phyloP scores from a whole-genome alignment of 2,888 invertebrate species.

The Melinaea marsaeus region DNA sequence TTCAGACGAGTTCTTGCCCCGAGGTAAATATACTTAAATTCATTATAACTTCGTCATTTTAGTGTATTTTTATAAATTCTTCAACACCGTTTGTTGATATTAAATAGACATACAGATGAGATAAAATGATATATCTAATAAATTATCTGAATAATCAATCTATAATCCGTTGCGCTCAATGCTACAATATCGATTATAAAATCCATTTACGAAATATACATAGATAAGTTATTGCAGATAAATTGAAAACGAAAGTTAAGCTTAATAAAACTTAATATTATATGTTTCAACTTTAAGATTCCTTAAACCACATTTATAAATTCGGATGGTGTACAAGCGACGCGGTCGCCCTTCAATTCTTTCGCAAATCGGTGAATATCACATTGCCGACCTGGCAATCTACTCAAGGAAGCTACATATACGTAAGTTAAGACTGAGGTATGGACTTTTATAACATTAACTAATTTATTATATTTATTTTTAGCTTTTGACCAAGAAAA shows the following conservation, averaged over 20 bases:
- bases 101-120: too few relatives aligned
- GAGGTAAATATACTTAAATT: conserved; percentile 40
- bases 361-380: conserved; percentile 41
- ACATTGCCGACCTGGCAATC: conserved; percentile 38
- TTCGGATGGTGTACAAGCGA: conserved; percentile 54
- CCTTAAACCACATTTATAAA: conserved; percentile 52
- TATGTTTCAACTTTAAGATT: conserved; percentile 30
- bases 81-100: too few relatives aligned
- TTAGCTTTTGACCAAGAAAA: conserved; percentile 46
- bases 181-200: too few relatives aligned
- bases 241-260: background rate
- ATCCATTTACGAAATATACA: background rate
- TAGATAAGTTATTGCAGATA: background rate
- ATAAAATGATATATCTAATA: too few relatives aligned
- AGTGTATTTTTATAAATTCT: too few relatives aligned
- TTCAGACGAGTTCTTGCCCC: conserved; percentile 39
- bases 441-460: background rate
- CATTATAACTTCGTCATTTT: background rate
- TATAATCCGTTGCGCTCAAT: too few relatives aligned
- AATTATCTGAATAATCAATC: too few relatives aligned
- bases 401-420: conserved; percentile 41
- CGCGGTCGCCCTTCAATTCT: conserved; percentile 30
- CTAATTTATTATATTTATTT: conserved; percentile 26
- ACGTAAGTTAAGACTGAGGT: conserved; percentile 42
- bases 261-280: background rate